These are phyloP conservation scores for Pseudomyrmex dendroicus DNA, from an alignment of 1,140 invertebrate species.

Conservation along the genomic window DNA sequence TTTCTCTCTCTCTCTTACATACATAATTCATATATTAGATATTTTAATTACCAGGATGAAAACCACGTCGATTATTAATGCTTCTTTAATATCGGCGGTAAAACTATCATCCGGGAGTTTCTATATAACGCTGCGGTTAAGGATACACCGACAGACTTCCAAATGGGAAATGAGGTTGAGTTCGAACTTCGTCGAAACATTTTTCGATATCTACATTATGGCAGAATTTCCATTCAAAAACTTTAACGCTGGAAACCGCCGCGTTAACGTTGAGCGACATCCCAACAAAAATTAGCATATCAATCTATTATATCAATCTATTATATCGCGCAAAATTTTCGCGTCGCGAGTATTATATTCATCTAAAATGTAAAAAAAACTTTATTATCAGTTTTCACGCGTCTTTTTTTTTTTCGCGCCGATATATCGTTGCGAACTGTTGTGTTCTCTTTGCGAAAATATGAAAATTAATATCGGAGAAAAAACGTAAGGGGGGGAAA, in stretches of 20 bases:
- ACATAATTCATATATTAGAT: not conserved
- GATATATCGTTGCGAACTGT: not conserved
- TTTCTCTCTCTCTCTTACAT: not conserved
- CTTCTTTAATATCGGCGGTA: constrained; percentile 49
- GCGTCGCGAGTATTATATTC: not conserved
- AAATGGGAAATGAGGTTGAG: constrained; percentile 44
- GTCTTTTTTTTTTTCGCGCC: not conserved
- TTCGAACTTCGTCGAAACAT: constrained; percentile 39
- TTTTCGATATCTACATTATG: constrained; percentile 47
- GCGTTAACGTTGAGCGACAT: not conserved
- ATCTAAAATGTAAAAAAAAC: too few relatives aligned
- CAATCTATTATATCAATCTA: not conserved
- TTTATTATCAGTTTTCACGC: not conserved
- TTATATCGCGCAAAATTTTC: not conserved
- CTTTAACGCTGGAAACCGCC: constrained; percentile 1
- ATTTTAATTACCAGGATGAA: constrained; percentile 20
- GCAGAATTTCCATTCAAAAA: constrained; percentile 34
- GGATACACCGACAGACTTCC: constrained; percentile 19
- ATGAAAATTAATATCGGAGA: too few relatives aligned
- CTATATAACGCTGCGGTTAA: constrained; percentile 14
- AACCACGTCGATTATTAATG: constrained; percentile 47
- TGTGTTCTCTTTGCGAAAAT: not conserved
- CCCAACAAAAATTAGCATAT: not conserved
- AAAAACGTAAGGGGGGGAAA: not conserved
- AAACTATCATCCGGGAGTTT: constrained; percentile 28